These are phyloP conservation scores for Parazoanthus swiftii DNA, from an alignment of 92 coral and sea anemone species.

Conservation along the genomic window DNA sequence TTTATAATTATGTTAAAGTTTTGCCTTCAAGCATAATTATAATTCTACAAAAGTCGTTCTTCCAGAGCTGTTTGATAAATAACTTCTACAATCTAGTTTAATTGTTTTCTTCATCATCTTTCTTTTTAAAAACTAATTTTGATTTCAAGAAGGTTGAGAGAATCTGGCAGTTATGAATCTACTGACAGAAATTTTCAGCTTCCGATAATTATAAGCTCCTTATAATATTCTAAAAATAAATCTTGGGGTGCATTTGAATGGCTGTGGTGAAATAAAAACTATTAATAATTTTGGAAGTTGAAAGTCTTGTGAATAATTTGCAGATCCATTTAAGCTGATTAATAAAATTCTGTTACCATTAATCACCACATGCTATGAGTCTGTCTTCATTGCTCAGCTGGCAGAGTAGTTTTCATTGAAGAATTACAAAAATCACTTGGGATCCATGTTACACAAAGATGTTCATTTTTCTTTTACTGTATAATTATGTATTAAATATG, in stretches of 20 bases:
- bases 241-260: neutral
- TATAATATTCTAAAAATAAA: too few relatives aligned
- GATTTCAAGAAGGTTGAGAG: neutral
- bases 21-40: neutral
- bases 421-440: neutral
- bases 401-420: neutral
- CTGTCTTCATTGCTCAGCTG: neutral
- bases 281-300: too few relatives aligned
- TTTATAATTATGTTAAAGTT: neutral
- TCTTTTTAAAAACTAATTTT: too few relatives aligned
- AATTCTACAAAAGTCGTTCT: neutral
- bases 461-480: slow-evolving; percentile 15
- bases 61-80: neutral
- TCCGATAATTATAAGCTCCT: neutral
- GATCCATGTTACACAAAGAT: slow-evolving; percentile 10
- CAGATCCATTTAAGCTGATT: neutral
- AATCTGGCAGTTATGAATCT: neutral
- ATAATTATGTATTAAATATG: slow-evolving; percentile 39
- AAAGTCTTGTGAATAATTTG: neutral
- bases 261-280: neutral
- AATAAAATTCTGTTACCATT: neutral
- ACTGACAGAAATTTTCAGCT: too few relatives aligned
- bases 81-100: neutral
- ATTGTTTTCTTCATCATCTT: too few relatives aligned
- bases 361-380: neutral